Base-by-base conservation (phyloP, 1,140 invertebrate species). In the Saccostrea cuccullata region DNA sequence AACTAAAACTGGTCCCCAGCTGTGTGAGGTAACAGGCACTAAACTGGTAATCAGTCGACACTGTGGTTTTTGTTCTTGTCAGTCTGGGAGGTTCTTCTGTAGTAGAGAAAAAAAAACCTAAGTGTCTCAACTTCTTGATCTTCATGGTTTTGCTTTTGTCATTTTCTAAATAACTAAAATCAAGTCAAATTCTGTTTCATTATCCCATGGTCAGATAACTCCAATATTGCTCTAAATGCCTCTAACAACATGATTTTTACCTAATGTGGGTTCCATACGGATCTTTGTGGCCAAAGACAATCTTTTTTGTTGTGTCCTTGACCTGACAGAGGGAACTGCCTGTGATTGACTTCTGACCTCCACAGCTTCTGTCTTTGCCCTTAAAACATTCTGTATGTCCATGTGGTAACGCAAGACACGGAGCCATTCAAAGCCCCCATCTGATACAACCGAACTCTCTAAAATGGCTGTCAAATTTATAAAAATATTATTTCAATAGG, bases 401-500 rank as follows among this genome's bases (percentile, higher is more conserved):
- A 95, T 94, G 67, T 94, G 92, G 77, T 94, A 92, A 23, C 92
- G 92, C 84, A 95, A 85, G 17, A 92, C 85, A 23, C 90, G 91
- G 83, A 93, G 88, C 94, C 94, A 95, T 58, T 94, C 94, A 92
- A 93, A 94, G 40, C 90, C 91, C 55, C 88, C 89, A 55, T 93
- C 92, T 70, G 90, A 90, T 15, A 92, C 86, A 82, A 85, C 82
- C 40, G 85, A 87, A 40, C 89, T 88, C 56, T 88, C 87, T 40
- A 94, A 60, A 90, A 94, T 84, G 73, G 86, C 94, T 94, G 86
- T 58, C 89, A 90, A 77, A 77, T 15, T 17, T 82, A 83, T 67
- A 58, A 82, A 82, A 36, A 82, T 17, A 30, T 47, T 47, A 15
- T 47, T 47, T 47, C 6, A 1, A 2, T 8, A 4, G n/a, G 13